Percentiles rank a stretch among this genome's conserved stretches.
Conservation (phyloP, 2,888 invertebrate genomes). For the Ennomos erosarius region DNA sequence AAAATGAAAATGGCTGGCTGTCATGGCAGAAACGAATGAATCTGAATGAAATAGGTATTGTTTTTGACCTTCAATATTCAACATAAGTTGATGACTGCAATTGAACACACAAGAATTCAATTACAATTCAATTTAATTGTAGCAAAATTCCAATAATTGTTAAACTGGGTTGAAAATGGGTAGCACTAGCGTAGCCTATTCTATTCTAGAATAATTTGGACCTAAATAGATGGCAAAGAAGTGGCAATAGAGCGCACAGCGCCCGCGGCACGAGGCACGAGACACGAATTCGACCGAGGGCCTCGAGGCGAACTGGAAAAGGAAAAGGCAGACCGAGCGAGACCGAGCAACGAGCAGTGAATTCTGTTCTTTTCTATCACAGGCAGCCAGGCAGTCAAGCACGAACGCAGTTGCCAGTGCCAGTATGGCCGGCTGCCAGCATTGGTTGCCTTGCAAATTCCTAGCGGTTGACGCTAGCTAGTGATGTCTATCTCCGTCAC, state of each 20-base stretch:
- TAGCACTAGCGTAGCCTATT: slow-evolving; percentile 9
- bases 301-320: slow-evolving; percentile 25
- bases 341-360: slow-evolving; percentile 32
- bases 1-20: slow-evolving; percentile 43
- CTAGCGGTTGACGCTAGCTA: slow-evolving; percentile 55
- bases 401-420: slow-evolving; percentile 62
- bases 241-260: slow-evolving; percentile 19
- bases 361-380: slow-evolving; percentile 69
- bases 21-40: slow-evolving; percentile 40
- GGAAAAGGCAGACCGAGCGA: slow-evolving; percentile 42
- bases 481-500: slow-evolving; percentile 54
- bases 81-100: slow-evolving; percentile 12
- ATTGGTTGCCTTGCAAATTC: slow-evolving; percentile 72
- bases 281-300: slow-evolving; percentile 39
- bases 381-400: slow-evolving; percentile 53
- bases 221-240: slow-evolving; percentile 4
- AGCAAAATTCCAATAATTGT: slow-evolving; percentile 24
- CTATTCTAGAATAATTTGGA: slow-evolving; percentile 14
- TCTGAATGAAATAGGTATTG: slow-evolving; percentile 30
- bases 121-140: slow-evolving; percentile 21
- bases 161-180: no score
- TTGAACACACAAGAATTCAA: background rate
- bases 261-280: no score
- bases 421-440: slow-evolving; percentile 70
- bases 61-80: slow-evolving; percentile 23